phyloP scores from a whole-genome alignment of 2,113 vertebrate genomes.

The Neogale vison region DNA sequence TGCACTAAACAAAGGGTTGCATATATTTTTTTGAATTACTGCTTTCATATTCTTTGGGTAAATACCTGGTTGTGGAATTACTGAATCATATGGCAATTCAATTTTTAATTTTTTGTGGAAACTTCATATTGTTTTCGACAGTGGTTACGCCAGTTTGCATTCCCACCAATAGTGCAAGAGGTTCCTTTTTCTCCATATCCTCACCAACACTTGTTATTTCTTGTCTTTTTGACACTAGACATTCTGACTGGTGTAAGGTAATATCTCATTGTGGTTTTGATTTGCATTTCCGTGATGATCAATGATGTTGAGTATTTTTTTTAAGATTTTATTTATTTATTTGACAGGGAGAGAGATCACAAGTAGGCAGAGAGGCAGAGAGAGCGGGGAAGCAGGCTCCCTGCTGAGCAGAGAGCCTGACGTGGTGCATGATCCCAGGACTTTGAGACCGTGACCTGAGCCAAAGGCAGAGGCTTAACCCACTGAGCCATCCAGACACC shows the following conservation, averaged over 20 bases:
- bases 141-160: not conserved
- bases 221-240: not conserved
- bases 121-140: not conserved
- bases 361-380: no score
- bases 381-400: no score
- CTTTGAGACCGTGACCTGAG: no score
- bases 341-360: no score
- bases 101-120: not conserved
- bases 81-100: not conserved
- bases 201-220: not conserved
- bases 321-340: no score
- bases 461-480: no score
- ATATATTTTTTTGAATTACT: not conserved
- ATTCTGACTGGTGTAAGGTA: not conserved
- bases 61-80: not conserved
- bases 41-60: not conserved
- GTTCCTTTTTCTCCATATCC: not conserved
- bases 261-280: not conserved
- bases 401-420: no score
- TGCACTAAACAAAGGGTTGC: not conserved
- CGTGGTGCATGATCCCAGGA: no score
- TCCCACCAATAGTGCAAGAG: not conserved
- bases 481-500: no score
- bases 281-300: not conserved
- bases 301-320: not conserved